Base-by-base conservation (phyloP, 2,113 vertebrate genomes). In the Myiopsitta monachus region DNA sequence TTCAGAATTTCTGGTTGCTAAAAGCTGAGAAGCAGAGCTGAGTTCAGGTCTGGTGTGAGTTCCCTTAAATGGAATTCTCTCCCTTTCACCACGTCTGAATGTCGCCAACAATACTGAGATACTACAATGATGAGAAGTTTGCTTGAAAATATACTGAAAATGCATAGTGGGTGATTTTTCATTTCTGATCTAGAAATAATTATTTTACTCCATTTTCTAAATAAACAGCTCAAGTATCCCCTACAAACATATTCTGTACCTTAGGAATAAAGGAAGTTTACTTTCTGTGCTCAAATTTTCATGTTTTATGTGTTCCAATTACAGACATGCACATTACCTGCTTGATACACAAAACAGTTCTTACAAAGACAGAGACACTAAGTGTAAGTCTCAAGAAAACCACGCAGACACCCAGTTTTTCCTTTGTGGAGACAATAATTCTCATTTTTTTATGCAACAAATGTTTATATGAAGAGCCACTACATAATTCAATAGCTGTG, bases 91-190 rank as follows among this genome's bases (percentile, higher is more conserved):
- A 31, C 11, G 14, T 61, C 68, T 62, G 52, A 94, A 83, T 83
- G 77, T 90, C 43, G 54, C 55, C 16, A 39, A 70, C 13, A 26
- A 23, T 66, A 51, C 1, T 59, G 19, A 93, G 75, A 80, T 36
- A 77, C 3, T 57, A 51, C 7, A 59, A 73, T 22, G 17, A 47
- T 46, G 22, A 61, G 18, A 87, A 72, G 27, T 44, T 86, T 80
- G 33, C 28, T 88, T 90, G 61, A 75, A 94, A 75, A 75, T 64
- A 36, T 2, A 64, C 6, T 57, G 44, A 88, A 92, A 80, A 94
- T 57, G 11, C 41, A 63, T 31, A 74, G 46, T 55, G 73, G 64
- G 52, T 87, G 85, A 84, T 91, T 94, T 95, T 92, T 95, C 86
- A 82, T 95, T 95, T 95, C 77, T 78, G 61, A 83, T 64, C 33